These are phyloP conservation scores for Meandrusa payeni DNA, from an alignment of 2,888 invertebrate genomes.

Conservation along the genomic window DNA sequence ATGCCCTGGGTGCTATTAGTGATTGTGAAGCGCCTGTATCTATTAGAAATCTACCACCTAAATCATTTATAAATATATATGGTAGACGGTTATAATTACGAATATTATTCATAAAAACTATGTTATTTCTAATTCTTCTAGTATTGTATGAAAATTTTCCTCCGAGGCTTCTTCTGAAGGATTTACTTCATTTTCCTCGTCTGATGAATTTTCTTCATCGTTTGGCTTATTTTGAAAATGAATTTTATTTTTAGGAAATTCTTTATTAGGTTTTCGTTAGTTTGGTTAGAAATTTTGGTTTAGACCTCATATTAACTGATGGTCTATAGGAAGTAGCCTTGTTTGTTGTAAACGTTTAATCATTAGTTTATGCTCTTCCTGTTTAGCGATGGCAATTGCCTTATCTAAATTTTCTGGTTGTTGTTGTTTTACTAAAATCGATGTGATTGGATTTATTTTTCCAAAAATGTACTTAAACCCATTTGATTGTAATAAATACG, in stretches of 20 bases:
- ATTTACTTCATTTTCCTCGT: too few species aligned
- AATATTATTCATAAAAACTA: conserved; percentile 10
- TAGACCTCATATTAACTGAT: too few species aligned
- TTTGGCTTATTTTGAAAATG: background rate
- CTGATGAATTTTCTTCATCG: too few species aligned
- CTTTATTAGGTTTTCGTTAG: background rate
- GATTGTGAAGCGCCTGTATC: conserved; percentile 26
- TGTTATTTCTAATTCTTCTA: background rate
- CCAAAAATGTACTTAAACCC: background rate
- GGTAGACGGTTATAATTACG: conserved; percentile 16
- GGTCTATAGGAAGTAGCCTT: background rate
- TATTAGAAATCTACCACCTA: conserved; percentile 25
- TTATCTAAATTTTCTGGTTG: background rate
- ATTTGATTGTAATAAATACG: background rate
- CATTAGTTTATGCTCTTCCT: background rate
- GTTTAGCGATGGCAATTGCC: background rate
- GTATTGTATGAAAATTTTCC: background rate
- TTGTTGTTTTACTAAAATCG: background rate
- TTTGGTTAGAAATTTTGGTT: too few species aligned
- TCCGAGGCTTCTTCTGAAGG: background rate
- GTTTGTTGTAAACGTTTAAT: background rate
- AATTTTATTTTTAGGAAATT: background rate
- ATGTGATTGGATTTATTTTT: background rate
- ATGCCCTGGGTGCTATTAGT: conserved; percentile 19
- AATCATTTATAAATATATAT: conserved; percentile 20